phyloP scores from a whole-genome alignment of 2,888 invertebrate genomes.

The Tenthredo mesomela region DNA sequence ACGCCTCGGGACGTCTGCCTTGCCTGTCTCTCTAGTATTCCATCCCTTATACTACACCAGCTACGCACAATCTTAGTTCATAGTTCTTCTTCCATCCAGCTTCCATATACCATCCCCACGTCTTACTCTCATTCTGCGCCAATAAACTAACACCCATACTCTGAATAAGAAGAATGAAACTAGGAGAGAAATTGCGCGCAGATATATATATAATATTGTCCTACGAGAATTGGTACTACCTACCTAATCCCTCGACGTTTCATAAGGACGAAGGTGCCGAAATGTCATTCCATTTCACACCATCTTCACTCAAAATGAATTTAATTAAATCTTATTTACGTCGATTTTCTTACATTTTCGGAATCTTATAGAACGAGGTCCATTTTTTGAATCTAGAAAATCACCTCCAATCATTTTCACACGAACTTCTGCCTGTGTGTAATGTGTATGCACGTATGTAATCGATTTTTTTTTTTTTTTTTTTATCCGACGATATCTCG shows the following conservation, averaged over 20 bases:
- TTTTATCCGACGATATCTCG: no score
- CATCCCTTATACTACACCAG: neutral
- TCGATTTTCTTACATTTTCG: neutral
- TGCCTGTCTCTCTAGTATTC: neutral
- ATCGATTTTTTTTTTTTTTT: no score
- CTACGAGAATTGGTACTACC: slow-evolving; percentile 3
- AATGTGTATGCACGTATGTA: no score
- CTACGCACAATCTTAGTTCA: neutral
- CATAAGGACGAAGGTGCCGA: neutral
- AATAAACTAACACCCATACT: neutral
- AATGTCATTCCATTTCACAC: neutral
- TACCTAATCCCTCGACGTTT: no score
- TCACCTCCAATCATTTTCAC: no score
- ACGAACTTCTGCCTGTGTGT: no score
- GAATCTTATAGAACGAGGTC: no score
- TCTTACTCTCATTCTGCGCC: neutral
- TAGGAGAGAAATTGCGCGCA: slow-evolving; percentile 19
- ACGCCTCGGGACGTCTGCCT: neutral
- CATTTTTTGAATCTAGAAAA: no score
- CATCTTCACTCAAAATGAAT: neutral
- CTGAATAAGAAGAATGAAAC: neutral
- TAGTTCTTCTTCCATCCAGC: neutral
- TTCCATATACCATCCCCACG: neutral
- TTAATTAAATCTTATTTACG: slow-evolving; percentile 49
- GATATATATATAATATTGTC: slow-evolving; percentile 45